Base-by-base conservation (phyloP, 2,888 invertebrate genomes). In the Drosophila multiciliata region DNA sequence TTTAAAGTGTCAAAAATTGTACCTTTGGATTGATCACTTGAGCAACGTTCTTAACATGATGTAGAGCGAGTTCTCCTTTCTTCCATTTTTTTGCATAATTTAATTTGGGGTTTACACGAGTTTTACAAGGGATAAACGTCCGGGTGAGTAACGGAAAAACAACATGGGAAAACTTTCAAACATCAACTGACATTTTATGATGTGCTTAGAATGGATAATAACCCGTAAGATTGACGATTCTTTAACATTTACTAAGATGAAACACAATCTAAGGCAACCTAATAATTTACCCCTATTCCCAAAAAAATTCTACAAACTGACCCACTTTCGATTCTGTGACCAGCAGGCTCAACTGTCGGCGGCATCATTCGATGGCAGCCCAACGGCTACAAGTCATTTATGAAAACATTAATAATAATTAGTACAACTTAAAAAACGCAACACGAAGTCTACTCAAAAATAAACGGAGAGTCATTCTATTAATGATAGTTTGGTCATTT, bases 351-450 rank as follows among this genome's bases (percentile, higher is more conserved):
- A 58, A 42, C 38, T 32, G n/a, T 36, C 55, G 29, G 38, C 73
- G 29, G 38, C 73, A 65, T 53, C 68, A 73, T 68, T 49, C 62
- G 73, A 50, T 40, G 15, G 26, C 36, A 32, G 33, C 36, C 52
- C 36, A 35, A 60, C 29, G 29, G 45, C 50, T 45, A 7, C 32
- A 2, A 60, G 65, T 63, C 70, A 68, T 75, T 87, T 83, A 76
- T 71, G 71, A 65, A 75, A 73, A 33, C 88, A 86, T 86, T 86
- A 86, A 86, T 86, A 88, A 86, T 78, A 88, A 86, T 86, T 86
- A 88, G 88, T 76, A 59, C 36, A 73, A 55, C 59, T 60, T 83
- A 57, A 32, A 63, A 45, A 48, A 48, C 49, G 26, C n/a, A 3
- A n/a, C 12, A 20, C 29, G 38, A 63, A n/a, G 7, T 26, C 49